A percentile compares a stretch with the other conserved stretches of the same genome.
These are phyloP conservation scores for Oryzias javanicus DNA, from an alignment of 2,113 vertebrate genomes.

Conservation along the genomic window DNA sequence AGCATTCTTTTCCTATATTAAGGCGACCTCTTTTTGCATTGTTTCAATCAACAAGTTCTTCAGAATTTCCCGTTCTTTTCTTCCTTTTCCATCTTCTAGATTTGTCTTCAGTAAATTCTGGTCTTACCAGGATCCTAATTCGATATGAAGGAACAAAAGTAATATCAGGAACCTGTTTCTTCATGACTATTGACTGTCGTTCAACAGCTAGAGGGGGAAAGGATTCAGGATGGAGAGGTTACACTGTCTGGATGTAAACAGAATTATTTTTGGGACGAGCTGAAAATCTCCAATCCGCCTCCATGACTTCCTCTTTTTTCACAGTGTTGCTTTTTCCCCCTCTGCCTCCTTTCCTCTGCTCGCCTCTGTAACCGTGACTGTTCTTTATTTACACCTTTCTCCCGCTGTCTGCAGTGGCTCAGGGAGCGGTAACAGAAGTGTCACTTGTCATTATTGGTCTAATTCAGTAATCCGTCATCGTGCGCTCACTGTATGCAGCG, in stretches of 20 bases:
- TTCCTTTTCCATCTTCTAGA: no score
- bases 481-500: constrained; percentile 74
- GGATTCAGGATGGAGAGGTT: constrained; percentile 27
- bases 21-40: no score
- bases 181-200: constrained; percentile 20
- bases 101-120: no score
- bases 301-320: constrained; percentile 63
- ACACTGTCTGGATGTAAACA: constrained; percentile 31
- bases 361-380: constrained; percentile 45
- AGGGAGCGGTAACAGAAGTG: constrained; percentile 82
- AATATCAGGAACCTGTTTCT: no score
- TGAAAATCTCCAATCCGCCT: constrained; percentile 59
- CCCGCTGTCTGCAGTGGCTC: constrained; percentile 69
- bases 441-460: constrained; percentile 85
- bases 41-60: no score
- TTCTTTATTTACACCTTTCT: constrained; percentile 77
- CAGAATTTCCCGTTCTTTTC: no score
- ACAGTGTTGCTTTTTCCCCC: constrained; percentile 28
- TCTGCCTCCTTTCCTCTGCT: constrained; percentile 1
- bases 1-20: no score
- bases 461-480: constrained; percentile 84
- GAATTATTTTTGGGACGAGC: constrained; percentile 56
- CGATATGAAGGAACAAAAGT: no score
- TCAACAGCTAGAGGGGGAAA: neutral
- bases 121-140: no score